Conservation (phyloP, 2,797 vertebrate genomes). For the Adelosebastes latens region DNA sequence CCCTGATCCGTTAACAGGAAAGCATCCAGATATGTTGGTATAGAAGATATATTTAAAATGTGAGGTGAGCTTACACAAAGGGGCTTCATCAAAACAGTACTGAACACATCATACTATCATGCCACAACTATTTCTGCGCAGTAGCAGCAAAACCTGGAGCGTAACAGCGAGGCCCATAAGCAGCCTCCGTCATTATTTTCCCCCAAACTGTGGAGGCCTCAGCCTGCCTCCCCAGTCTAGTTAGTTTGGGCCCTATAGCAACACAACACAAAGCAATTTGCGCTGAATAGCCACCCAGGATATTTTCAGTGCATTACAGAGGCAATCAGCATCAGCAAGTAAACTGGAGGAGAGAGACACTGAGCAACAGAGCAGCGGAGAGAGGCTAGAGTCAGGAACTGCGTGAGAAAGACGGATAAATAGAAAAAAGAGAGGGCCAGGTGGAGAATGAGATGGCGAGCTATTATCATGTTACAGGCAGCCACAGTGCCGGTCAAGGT, state of each 20-base stretch:
- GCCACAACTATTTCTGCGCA: conserved; percentile 10
- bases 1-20: not conserved
- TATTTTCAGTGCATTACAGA: conserved; percentile 50
- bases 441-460: conserved; percentile 31
- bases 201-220: conserved; percentile 6
- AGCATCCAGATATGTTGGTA: not conserved
- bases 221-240: conserved; percentile 22
- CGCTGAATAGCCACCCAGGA: conserved; percentile 51
- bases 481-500: conserved; percentile 28
- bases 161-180: conserved; percentile 35
- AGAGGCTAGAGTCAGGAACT: conserved; percentile 10
- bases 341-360: conserved; percentile 28
- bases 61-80: not conserved
- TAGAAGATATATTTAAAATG: not conserved
- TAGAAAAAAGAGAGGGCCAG: not conserved
- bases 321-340: conserved; percentile 35
- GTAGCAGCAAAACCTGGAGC: conserved; percentile 14
- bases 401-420: conserved; percentile 5
- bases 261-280: conserved; percentile 53
- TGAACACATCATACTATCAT: conserved; percentile 14
- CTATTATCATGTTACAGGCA: conserved; percentile 34
- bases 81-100: conserved; percentile 8
- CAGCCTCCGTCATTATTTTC: conserved; percentile 33
- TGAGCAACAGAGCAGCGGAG: not conserved
- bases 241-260: conserved; percentile 43